These are phyloP conservation scores for Hemiprocne comata DNA, from an alignment of 2,113 vertebrate species.

Conservation along the genomic window DNA sequence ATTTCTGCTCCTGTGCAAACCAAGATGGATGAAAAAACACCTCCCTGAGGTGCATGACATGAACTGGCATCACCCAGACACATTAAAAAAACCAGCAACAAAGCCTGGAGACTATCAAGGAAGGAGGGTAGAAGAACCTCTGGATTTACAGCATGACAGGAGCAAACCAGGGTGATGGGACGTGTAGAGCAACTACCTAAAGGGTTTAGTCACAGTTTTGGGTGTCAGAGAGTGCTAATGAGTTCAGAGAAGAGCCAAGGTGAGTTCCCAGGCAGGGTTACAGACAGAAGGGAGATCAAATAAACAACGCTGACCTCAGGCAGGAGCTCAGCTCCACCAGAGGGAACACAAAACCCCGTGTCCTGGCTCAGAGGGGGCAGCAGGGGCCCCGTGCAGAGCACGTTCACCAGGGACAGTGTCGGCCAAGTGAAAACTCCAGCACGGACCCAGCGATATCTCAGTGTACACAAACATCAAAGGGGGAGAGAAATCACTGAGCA, in stretches of 20 bases:
- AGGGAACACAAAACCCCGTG: neutral
- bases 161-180: neutral
- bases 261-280: neutral
- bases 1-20: neutral
- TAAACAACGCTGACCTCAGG: neutral
- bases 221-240: neutral
- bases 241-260: neutral
- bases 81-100: too few relatives aligned
- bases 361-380: neutral
- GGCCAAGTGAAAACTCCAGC: neutral
- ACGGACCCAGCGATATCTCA: neutral
- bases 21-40: neutral
- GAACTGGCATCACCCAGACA: neutral
- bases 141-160: fast-evolving
- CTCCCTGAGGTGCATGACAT: neutral
- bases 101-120: neutral
- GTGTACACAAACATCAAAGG: slow-evolving; percentile 21
- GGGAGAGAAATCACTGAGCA: neutral
- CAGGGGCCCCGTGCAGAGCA: neutral
- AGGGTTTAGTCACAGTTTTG: neutral
- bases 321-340: neutral
- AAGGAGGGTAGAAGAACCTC: neutral
- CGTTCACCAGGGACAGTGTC: fast-evolving
- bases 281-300: neutral
- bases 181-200: fast-evolving